These are phyloP conservation scores for Drosophila nr. medialis DNA, from an alignment of 2,888 invertebrate genomes.

Conservation along the genomic window DNA sequence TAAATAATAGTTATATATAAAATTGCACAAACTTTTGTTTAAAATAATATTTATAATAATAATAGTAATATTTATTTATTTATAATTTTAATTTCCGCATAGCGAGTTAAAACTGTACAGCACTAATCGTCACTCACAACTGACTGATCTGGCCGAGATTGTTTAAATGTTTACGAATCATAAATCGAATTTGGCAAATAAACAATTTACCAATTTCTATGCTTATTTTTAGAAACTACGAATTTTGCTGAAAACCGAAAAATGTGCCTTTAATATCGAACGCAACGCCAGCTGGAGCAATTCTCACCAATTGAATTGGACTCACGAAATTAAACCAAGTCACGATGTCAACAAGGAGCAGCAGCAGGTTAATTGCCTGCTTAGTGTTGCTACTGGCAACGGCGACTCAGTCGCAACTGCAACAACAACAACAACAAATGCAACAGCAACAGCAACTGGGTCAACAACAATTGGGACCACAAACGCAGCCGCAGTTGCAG, in stretches of 20 bases:
- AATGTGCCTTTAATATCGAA: slow-evolving; percentile 73
- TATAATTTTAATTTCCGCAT: neutral
- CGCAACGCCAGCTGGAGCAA: slow-evolving; percentile 42
- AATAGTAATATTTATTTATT: neutral
- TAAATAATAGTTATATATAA: too few species aligned
- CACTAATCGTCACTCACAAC: slow-evolving; percentile 11
- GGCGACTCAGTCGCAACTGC: slow-evolving; percentile 40
- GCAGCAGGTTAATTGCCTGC: slow-evolving; percentile 16
- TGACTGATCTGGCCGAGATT: slow-evolving; percentile 32
- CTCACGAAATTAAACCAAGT: slow-evolving; percentile 39
- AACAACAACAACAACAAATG: slow-evolving; percentile 37
- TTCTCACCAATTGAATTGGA: slow-evolving; percentile 25
- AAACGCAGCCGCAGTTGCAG: slow-evolving; percentile 22
- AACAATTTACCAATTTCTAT: slow-evolving; percentile 50
- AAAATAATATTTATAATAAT: too few species aligned
- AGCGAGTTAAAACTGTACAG: neutral
- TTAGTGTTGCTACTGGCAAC: slow-evolving; percentile 46
- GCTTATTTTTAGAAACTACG: slow-evolving; percentile 57
- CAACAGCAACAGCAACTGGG: slow-evolving; percentile 28
- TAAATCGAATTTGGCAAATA: slow-evolving; percentile 50
- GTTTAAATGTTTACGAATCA: slow-evolving; percentile 56
- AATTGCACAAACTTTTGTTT: neutral
- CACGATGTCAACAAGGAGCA: slow-evolving; percentile 53
- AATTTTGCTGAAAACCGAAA: slow-evolving; percentile 42
- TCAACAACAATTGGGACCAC: slow-evolving; percentile 31